A percentile compares a stretch with the other conserved stretches of the same genome.
Conservation (phyloP, 2,113 vertebrate genomes). For the Mixornis gularis region DNA sequence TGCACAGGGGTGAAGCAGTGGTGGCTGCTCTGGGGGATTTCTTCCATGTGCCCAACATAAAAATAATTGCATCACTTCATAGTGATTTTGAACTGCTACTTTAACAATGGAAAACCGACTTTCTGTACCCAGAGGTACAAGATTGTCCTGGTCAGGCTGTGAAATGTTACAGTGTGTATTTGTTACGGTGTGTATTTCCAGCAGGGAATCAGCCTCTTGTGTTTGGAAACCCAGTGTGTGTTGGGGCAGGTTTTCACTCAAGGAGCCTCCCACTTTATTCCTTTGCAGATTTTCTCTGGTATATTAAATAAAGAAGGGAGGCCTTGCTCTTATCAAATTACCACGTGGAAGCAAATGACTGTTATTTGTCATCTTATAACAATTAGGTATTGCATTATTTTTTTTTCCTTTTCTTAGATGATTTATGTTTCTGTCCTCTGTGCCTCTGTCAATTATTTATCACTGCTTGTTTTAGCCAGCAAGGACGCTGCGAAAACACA, state of each 20-base stretch:
- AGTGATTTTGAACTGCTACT: neutral
- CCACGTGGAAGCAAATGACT: neutral
- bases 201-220: fast-evolving
- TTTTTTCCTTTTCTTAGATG: neutral
- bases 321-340: neutral
- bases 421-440: neutral
- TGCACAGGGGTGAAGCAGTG: neutral
- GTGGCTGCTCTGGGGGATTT: neutral
- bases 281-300: neutral
- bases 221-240: neutral
- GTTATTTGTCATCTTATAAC: neutral
- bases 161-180: neutral
- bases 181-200: neutral
- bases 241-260: neutral
- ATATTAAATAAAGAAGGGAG: neutral
- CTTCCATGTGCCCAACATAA: neutral
- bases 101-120: neutral
- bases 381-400: neutral
- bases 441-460: neutral
- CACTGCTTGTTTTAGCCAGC: neutral
- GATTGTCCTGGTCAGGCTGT: neutral
- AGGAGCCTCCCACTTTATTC: neutral
- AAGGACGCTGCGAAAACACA: neutral
- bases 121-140: neutral
- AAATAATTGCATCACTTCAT: neutral